phyloP scores from a whole-genome alignment of 2,888 invertebrate genomes.

The Nephrotoma appendiculata region DNA sequence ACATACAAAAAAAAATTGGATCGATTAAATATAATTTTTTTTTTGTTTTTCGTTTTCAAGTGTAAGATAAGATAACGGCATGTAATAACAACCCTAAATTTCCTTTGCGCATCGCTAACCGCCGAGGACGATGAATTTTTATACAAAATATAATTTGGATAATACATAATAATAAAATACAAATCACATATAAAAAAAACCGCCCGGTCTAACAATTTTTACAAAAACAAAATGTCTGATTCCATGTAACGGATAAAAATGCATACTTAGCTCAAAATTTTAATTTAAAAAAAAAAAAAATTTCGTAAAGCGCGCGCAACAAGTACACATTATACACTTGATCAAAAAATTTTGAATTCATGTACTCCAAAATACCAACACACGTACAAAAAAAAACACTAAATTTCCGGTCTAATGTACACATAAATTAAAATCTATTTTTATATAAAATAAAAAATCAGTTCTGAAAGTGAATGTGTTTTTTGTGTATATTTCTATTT shows the following conservation, averaged over 20 bases:
- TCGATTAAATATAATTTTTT: background rate
- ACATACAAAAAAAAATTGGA: conserved; percentile 6
- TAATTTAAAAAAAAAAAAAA: background rate
- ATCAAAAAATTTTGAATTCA: background rate
- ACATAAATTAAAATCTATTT: background rate
- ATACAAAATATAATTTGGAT: background rate
- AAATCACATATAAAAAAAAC: background rate
- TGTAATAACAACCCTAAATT: background rate
- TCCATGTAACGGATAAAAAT: background rate
- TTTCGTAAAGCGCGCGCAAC: background rate
- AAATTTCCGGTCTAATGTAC: background rate
- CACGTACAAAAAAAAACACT: background rate
- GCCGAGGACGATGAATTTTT: background rate
- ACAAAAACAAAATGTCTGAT: background rate
- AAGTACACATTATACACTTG: background rate
- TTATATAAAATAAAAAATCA: background rate
- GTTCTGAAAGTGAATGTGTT: background rate
- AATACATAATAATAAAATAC: conserved; percentile 1
- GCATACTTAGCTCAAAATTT: background rate
- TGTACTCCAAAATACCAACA: background rate
- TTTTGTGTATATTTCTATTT: background rate
- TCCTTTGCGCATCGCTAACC: background rate
- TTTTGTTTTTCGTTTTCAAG: background rate
- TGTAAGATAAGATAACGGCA: background rate
- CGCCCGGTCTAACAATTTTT: background rate